phyloP scores from a whole-genome alignment of 2,797 vertebrate genomes.

The Pseudochirops cupreus region DNA sequence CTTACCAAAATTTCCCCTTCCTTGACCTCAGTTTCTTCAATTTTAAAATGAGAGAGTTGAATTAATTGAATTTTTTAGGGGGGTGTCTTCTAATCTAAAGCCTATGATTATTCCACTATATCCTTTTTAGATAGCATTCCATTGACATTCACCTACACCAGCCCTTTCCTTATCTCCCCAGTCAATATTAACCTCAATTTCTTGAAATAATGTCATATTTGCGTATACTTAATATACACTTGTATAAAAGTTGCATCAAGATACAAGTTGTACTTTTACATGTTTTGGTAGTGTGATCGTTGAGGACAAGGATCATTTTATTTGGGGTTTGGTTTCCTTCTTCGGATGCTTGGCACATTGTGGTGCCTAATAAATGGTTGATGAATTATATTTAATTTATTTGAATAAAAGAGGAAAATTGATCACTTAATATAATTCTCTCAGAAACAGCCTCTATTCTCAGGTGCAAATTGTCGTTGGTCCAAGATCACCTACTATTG shows the following conservation, averaged over 20 bases:
- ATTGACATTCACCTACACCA: accelerated
- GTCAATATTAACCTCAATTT: not conserved
- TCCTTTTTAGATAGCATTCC: not conserved
- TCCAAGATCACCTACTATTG: slow-evolving; percentile 13
- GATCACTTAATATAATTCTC: not conserved
- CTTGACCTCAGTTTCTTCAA: not conserved
- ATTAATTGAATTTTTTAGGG: not conserved
- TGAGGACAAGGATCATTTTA: not conserved
- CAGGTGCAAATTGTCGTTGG: slow-evolving; percentile 11
- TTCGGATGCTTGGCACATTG: not conserved
- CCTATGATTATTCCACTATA: not conserved
- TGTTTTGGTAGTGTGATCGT: not conserved
- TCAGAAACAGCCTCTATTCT: not conserved
- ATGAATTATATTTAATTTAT: not conserved
- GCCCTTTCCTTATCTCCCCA: not conserved
- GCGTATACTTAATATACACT: not conserved
- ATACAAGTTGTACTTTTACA: not conserved
- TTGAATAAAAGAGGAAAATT: slow-evolving; percentile 7
- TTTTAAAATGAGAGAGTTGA: not conserved
- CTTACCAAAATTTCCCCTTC: not conserved
- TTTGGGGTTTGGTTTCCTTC: not conserved
- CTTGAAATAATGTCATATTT: not conserved
- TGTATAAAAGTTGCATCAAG: not conserved
- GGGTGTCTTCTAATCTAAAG: not conserved
- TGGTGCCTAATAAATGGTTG: not conserved